phyloP scores from a whole-genome alignment of 2,113 vertebrate species.

The Odontesthes bonariensis region DNA sequence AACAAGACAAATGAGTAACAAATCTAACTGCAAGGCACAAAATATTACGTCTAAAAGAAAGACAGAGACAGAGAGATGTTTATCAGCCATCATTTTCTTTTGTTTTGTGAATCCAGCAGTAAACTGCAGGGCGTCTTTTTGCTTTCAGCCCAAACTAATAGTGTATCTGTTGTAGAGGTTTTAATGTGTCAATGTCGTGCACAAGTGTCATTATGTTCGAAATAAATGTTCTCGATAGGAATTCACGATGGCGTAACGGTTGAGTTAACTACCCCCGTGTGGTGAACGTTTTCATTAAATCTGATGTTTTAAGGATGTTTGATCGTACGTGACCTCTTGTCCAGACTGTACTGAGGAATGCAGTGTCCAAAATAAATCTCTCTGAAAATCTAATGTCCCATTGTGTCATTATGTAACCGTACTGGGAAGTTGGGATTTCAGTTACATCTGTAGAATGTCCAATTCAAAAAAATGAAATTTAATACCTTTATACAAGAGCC shows the following conservation, averaged over 20 bases:
- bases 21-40: slow-evolving; percentile 19
- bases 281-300: slow-evolving; percentile 68
- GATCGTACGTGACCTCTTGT: slow-evolving; percentile 69
- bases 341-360: slow-evolving; percentile 71
- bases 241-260: slow-evolving; percentile 60
- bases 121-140: neutral
- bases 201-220: slow-evolving; percentile 66
- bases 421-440: neutral
- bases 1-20: slow-evolving; percentile 15
- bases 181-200: slow-evolving; percentile 71
- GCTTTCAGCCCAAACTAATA: slow-evolving; percentile 13
- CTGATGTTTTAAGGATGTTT: slow-evolving; percentile 57
- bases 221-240: slow-evolving; percentile 63
- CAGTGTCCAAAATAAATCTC: slow-evolving; percentile 74
- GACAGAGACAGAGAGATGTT: slow-evolving; percentile 1
- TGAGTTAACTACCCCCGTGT: slow-evolving; percentile 62
- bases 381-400: slow-evolving; percentile 53
- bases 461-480: neutral
- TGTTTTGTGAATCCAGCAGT: too few species aligned
- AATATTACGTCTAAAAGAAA: neutral
- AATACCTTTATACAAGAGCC: neutral
- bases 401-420: slow-evolving; percentile 47
- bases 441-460: neutral
- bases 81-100: slow-evolving; percentile 20
- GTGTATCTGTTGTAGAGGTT: slow-evolving; percentile 57